phyloP scores from a whole-genome alignment of 2,888 invertebrate species.

The Rhopalosiphum nymphaeae region DNA sequence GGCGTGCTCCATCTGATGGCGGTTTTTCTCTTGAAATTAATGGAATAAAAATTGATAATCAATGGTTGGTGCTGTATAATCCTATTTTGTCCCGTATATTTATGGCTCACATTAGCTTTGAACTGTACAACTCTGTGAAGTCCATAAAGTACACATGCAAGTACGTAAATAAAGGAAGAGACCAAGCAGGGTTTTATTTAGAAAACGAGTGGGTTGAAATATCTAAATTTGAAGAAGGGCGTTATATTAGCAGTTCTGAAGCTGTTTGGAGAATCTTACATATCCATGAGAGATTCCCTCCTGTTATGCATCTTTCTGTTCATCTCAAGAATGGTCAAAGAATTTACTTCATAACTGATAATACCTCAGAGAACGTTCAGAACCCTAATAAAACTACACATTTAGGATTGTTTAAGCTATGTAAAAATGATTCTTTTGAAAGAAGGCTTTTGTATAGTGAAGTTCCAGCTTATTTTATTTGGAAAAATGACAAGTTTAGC shows the following conservation, averaged over 20 bases:
- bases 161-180: slow-evolving; percentile 56
- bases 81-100: too few relatives aligned
- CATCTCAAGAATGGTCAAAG: slow-evolving; percentile 67
- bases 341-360: slow-evolving; percentile 54
- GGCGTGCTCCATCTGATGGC: too few relatives aligned
- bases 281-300: slow-evolving; percentile 67
- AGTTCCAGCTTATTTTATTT: not conserved
- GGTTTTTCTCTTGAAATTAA: too few relatives aligned
- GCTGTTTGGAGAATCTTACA: slow-evolving; percentile 65
- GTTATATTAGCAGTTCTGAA: slow-evolving; percentile 67
- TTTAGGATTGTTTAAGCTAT: not conserved
- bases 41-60: too few relatives aligned
- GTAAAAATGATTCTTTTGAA: slow-evolving; percentile 4
- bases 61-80: too few relatives aligned
- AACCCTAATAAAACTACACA: not conserved
- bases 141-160: too few relatives aligned
- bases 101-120: too few relatives aligned
- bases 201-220: slow-evolving; percentile 66
- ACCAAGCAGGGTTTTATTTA: slow-evolving; percentile 67
- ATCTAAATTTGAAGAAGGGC: slow-evolving; percentile 67
- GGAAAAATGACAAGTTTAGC: slow-evolving; percentile 24
- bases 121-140: too few relatives aligned
- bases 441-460: slow-evolving; percentile 2
- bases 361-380: slow-evolving; percentile 25
- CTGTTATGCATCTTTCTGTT: slow-evolving; percentile 68